These are phyloP conservation scores for Ditylenchus weischeri DNA, from an alignment of 2,888 invertebrate species.

Conservation along the genomic window DNA sequence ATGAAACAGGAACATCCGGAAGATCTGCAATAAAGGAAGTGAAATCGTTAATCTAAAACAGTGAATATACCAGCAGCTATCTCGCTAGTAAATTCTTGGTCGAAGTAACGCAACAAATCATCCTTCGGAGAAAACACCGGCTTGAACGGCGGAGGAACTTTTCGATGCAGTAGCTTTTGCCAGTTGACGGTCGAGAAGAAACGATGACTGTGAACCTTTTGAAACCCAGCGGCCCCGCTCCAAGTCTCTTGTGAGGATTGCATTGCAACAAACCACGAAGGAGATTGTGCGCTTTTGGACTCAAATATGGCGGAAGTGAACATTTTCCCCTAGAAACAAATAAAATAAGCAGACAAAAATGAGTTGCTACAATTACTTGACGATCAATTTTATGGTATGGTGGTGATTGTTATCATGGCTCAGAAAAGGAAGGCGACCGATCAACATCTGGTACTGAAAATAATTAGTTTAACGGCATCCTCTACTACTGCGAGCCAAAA, in stretches of 20 bases:
- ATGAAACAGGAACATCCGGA: slow-evolving; percentile 93
- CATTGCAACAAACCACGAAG: slow-evolving; percentile 91
- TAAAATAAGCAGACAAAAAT: background rate
- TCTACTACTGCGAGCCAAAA: background rate
- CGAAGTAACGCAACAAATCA: slow-evolving; percentile 90
- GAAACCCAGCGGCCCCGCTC: slow-evolving; percentile 61
- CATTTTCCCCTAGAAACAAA: slow-evolving; percentile 73
- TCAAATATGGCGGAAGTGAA: slow-evolving; percentile 94
- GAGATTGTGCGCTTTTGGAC: slow-evolving; percentile 89
- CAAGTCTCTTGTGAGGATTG: slow-evolving; percentile 82
- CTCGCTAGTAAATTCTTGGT: slow-evolving; percentile 87
- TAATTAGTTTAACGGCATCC: background rate
- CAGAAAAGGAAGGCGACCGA: slow-evolving; percentile 94
- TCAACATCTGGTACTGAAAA: slow-evolving; percentile 90
- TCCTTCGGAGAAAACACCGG: slow-evolving; percentile 77
- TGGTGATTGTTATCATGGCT: slow-evolving; percentile 73
- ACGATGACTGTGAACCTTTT: slow-evolving; percentile 86
- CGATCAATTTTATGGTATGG: slow-evolving; percentile 96
- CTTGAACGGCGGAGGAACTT: slow-evolving; percentile 81
- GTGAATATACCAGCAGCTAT: too few species aligned
- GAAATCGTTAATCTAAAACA: background rate
- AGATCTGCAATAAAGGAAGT: slow-evolving; percentile 68
- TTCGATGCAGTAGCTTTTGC: slow-evolving; percentile 77
- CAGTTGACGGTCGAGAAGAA: slow-evolving; percentile 93
- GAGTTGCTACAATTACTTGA: slow-evolving; percentile 66